Evolutionary conservation across 2,113 vertebrate species (phyloP).

Genomic region (Orthonyx spaldingii): DNA sequence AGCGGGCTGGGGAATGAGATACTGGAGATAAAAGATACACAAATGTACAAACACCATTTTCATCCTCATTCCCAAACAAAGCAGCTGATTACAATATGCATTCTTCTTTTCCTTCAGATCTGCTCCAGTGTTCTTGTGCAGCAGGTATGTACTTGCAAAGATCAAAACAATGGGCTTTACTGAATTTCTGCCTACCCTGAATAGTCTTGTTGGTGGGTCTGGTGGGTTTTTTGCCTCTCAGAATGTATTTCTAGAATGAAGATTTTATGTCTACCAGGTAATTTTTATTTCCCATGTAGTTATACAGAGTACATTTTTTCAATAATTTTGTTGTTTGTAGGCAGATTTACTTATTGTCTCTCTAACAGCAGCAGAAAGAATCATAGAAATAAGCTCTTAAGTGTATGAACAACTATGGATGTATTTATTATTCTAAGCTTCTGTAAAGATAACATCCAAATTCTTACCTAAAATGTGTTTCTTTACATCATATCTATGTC

Average conservation of each 20-base stretch:
- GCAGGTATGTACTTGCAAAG: slow-evolving; percentile 1
- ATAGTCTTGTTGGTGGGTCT: background rate
- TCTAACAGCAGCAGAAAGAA: background rate
- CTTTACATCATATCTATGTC: slow-evolving; percentile 28
- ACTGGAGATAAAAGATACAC: slow-evolving; percentile 2
- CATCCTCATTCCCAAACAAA: background rate
- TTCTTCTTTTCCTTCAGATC: slow-evolving; percentile 7
- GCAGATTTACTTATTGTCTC: background rate
- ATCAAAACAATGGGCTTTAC: background rate
- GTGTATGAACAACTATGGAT: background rate
- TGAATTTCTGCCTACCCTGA: background rate
- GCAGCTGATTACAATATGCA: background rate
- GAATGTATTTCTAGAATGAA: background rate
- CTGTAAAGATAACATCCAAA: slow-evolving; percentile 8
- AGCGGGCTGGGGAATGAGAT: background rate
- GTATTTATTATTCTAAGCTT: slow-evolving; percentile 47
- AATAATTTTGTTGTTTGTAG: background rate
- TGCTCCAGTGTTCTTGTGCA: background rate
- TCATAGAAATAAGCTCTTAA: slow-evolving; percentile 32
- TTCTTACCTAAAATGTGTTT: slow-evolving; percentile 22
- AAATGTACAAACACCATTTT: background rate
- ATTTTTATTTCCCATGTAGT: background rate
- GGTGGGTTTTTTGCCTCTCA: rapidly evolving
- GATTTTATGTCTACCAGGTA: background rate
- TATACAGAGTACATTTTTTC: background rate